Evolutionary conservation across 1,140 invertebrate species (phyloP), one percentile per base, ranked within the genome.

Genomic region (Drosophila gunungcola): DNA sequence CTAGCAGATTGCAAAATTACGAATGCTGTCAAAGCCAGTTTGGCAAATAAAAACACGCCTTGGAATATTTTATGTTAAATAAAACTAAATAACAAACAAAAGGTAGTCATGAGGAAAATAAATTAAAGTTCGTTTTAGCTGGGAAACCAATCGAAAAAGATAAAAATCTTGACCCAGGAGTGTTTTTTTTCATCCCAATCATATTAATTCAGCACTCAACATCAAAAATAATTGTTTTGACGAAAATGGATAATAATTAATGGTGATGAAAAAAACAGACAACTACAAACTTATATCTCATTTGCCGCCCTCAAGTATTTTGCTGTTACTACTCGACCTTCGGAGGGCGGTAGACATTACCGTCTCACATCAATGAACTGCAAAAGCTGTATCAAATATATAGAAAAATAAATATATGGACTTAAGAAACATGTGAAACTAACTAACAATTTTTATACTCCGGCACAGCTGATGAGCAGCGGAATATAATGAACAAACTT

Each of bases 341-440:
- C 80, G 64, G 74, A 56, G 84, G 84, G 80, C 84, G 84, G 80
- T 56, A 72, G 76, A 77, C 60, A 83, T 73, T 89, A 80, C 65
- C 64, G 80, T 67, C 56, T 41, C 80, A 82, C 84, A 80, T 88
- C 80, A 89, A 80, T 84, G 84, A 75, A 29, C 77, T 73, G 68
- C 58, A 68, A 86, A 73, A 78, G 76, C 56, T 70, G 45, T 34
- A 77, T 10, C 52, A 72, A 64, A 64, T 25, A 51, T 49, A 57
- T 39, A 45, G 11, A 64, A 49, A 55, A 25, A 56, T 27, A 42
- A 48, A 41, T 42, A 56, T 56, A 45, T 38, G 34, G 25, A 55
- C 52, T 62, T 58, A 48, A 54, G 63, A 62, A 56, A 51, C 58
- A 75, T 75, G 63, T 63, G 54, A 67, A 80, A 58, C 49, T 58